phyloP scores from a whole-genome alignment of 2,113 vertebrate species.

The Tricholaema leucomelas region DNA sequence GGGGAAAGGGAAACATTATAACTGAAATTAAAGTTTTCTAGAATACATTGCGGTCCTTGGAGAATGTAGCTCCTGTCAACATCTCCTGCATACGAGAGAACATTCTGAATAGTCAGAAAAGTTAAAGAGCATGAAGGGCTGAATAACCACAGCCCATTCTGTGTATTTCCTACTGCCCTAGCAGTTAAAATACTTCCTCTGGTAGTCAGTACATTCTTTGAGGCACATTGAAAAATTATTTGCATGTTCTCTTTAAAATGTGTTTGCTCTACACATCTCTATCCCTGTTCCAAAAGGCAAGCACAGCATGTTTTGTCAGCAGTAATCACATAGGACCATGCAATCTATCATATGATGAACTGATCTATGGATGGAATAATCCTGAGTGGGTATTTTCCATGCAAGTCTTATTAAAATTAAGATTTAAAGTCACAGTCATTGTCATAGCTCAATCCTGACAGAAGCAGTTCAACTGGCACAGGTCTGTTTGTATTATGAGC shows the following conservation, averaged over 20 bases:
- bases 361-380: background rate
- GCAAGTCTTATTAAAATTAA: background rate
- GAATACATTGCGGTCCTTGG: background rate
- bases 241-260: background rate
- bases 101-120: background rate
- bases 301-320: background rate
- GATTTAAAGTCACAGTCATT: background rate
- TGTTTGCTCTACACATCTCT: background rate
- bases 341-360: background rate
- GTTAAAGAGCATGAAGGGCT: background rate
- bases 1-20: background rate
- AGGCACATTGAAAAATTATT: background rate
- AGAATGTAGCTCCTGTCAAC: background rate
- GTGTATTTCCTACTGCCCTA: background rate
- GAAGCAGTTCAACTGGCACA: background rate
- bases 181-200: background rate
- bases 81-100: background rate
- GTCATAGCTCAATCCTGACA: background rate
- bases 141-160: background rate
- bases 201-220: background rate
- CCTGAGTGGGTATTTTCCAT: background rate
- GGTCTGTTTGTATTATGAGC: background rate
- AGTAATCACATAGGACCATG: background rate
- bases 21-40: background rate
- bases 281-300: background rate